These are phyloP conservation scores for Cyphomyrus plagiostoma DNA, from an alignment of 2,113 vertebrate genomes.

Conservation along the genomic window DNA sequence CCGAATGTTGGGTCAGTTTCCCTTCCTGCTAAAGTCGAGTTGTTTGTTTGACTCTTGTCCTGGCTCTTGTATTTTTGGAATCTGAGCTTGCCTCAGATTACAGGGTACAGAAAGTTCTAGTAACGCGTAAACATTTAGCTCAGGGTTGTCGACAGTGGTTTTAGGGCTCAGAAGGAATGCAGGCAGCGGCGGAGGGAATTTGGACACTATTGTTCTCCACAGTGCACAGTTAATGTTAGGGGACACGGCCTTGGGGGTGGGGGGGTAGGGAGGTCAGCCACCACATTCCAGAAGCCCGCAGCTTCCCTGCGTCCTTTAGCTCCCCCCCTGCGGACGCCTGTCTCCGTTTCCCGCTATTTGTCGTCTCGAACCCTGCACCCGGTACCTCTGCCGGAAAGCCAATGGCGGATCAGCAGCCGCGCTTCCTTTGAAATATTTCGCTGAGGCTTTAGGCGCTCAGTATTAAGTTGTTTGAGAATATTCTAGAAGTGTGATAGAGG, in stretches of 20 bases:
- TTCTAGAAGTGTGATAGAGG: slow-evolving; percentile 45
- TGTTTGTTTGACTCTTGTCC: slow-evolving; percentile 29
- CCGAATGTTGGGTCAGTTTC: neutral
- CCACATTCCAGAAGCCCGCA: slow-evolving; percentile 45
- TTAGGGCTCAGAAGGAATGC: slow-evolving; percentile 16
- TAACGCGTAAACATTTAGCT: slow-evolving; percentile 23
- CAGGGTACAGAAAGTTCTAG: slow-evolving; percentile 27
- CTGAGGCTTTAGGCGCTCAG: slow-evolving; percentile 36
- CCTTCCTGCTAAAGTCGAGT: neutral
- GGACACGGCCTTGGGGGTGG: neutral
- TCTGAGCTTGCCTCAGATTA: slow-evolving; percentile 25
- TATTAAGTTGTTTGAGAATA: slow-evolving; percentile 35
- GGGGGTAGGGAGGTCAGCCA: slow-evolving; percentile 16
- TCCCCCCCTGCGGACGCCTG: slow-evolving; percentile 26
- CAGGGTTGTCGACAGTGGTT: slow-evolving; percentile 26
- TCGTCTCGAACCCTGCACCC: neutral
- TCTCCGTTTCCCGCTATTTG: neutral
- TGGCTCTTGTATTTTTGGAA: slow-evolving; percentile 27
- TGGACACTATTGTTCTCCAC: slow-evolving; percentile 30
- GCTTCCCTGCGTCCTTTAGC: slow-evolving; percentile 35
- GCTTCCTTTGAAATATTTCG: slow-evolving; percentile 49
- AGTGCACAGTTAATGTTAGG: slow-evolving; percentile 26
- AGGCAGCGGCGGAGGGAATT: slow-evolving; percentile 9
- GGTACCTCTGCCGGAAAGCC: slow-evolving; percentile 22
- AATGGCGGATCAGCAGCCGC: slow-evolving; percentile 42